Percentiles rank a stretch among this genome's conserved stretches.
Evolutionary conservation across 2,113 vertebrate species (phyloP).

Genomic region (Epinephelus fuscoguttatus): DNA sequence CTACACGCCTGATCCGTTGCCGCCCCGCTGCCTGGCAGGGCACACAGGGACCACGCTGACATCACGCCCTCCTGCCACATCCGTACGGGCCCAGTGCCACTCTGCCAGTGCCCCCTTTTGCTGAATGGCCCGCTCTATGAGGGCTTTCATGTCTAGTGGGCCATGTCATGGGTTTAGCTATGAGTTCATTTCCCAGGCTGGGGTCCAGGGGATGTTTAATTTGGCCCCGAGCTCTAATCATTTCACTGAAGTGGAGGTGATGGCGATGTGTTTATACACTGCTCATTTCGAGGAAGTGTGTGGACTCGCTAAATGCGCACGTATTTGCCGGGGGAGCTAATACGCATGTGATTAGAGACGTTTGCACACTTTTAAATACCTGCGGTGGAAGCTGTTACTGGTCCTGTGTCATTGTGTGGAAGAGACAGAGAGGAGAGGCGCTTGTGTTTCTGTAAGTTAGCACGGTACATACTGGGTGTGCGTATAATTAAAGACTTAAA

Average conservation of each 20-base stretch:
- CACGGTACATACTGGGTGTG: constrained; percentile 14
- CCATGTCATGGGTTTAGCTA: constrained; percentile 73
- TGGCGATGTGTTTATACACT: constrained; percentile 66
- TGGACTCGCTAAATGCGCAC: constrained; percentile 5
- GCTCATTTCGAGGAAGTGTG: constrained; percentile 58
- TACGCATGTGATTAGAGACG: constrained; percentile 32
- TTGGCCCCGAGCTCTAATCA: constrained; percentile 63
- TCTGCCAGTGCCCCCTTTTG: constrained; percentile 23
- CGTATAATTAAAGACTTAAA: constrained; percentile 47
- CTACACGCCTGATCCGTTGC: not conserved
- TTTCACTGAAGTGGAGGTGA: constrained; percentile 70
- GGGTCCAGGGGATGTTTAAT: constrained; percentile 76
- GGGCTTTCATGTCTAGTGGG: constrained; percentile 71
- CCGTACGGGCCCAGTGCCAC: constrained; percentile 48
- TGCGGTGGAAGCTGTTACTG: constrained; percentile 21
- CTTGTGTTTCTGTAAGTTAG: constrained; percentile 18
- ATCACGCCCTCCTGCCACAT: constrained; percentile 61
- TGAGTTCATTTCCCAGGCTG: constrained; percentile 76
- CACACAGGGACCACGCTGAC: constrained; percentile 36
- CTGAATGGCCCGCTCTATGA: constrained; percentile 60
- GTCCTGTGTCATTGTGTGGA: constrained; percentile 7
- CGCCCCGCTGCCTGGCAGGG: constrained; percentile 13
- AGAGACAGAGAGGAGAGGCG: constrained; percentile 8
- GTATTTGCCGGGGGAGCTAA: constrained; percentile 32
- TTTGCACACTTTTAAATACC: constrained; percentile 36